phyloP scores from a whole-genome alignment of 2,888 invertebrate species.

The Parasteatoda lunata region DNA sequence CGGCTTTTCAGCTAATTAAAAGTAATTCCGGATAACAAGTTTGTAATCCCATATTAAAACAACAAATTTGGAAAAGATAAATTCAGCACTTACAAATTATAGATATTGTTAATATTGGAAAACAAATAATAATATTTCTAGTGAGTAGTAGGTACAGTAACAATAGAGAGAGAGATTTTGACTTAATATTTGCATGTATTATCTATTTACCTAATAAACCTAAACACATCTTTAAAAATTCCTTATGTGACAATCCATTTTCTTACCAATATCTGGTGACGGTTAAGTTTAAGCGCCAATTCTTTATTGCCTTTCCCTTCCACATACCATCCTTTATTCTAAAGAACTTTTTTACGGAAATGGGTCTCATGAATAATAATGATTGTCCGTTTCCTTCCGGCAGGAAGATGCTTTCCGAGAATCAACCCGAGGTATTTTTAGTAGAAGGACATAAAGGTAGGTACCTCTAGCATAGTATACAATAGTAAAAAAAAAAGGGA shows the following conservation, averaged over 20 bases:
- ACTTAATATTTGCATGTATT: no score
- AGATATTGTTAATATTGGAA: no score
- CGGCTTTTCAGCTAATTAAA: no score
- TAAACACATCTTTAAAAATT: no score
- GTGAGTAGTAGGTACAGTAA: no score
- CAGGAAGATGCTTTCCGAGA: constrained; percentile 4
- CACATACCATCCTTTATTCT: constrained; percentile 21
- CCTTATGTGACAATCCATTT: constrained; percentile 27
- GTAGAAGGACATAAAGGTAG: constrained; percentile 12
- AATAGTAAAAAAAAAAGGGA: not conserved
- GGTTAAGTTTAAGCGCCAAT: constrained; percentile 23
- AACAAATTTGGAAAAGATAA: no score
- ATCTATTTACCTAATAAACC: no score
- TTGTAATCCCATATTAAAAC: no score
- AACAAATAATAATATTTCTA: no score
- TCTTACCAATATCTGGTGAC: constrained; percentile 31
- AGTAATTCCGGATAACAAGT: no score
- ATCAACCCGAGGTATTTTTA: constrained; percentile 12
- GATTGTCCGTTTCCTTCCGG: constrained; percentile 27
- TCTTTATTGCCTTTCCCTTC: constrained; percentile 5
- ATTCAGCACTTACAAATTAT: no score
- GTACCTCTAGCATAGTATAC: not conserved
- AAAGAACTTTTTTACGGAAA: constrained; percentile 15
- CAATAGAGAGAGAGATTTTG: no score
- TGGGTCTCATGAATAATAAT: constrained; percentile 49